Conservation (phyloP, 2,888 invertebrate genomes). For the Itoplectis maculator region DNA sequence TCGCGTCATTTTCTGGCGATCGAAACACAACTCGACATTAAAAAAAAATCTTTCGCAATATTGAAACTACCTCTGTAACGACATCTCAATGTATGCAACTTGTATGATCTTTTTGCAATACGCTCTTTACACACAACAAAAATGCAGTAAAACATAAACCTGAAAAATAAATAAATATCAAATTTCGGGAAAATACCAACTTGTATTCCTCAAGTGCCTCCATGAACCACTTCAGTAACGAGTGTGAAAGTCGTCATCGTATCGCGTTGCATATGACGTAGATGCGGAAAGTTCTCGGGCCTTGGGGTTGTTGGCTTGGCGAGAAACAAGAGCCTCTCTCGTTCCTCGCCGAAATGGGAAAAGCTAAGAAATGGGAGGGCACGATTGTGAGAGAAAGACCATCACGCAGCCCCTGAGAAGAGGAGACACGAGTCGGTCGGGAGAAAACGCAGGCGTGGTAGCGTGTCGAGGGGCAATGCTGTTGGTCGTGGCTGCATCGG, state of each 20-base stretch:
- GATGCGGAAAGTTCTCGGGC: constrained; percentile 24
- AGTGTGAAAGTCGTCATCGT: neutral
- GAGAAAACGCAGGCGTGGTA: constrained; percentile 36
- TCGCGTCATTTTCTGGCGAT: neutral
- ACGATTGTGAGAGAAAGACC: constrained; percentile 28
- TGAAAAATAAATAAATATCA: neutral
- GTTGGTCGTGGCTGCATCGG: constrained; percentile 51
- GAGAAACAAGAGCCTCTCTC: neutral
- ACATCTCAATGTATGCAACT: no score
- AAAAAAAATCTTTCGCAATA: no score
- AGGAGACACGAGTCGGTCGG: constrained; percentile 36
- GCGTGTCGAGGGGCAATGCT: constrained; percentile 53
- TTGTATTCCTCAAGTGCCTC: neutral
- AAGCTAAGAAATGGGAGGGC: no score
- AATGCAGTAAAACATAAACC: neutral
- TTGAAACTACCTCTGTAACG: no score
- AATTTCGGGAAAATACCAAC: neutral
- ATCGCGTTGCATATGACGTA: neutral
- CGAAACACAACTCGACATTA: neutral
- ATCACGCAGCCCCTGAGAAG: constrained; percentile 7
- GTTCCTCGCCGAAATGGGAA: constrained; percentile 21
- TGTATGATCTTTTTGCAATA: no score
- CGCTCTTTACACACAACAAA: neutral
- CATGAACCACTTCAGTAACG: neutral
- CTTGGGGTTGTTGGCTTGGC: neutral